Base-by-base conservation (phyloP, 53 echinoderm and acorn worm species). In the Astropecten irregularis region DNA sequence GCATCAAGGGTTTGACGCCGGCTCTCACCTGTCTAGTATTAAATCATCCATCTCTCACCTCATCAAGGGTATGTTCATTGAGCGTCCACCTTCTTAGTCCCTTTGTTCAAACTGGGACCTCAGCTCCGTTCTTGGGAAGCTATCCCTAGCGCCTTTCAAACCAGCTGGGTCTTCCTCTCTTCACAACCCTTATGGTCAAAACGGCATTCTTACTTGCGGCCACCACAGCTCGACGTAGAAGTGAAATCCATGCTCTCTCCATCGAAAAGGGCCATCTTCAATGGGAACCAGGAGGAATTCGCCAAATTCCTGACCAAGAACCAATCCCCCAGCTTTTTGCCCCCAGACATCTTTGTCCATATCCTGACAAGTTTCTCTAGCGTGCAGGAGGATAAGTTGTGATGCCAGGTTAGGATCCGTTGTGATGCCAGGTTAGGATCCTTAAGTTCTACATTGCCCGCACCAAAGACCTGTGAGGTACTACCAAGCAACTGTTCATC, bases 231-330 rank as follows among this genome's bases (percentile, higher is more conserved):
- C 52, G 34, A 9, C 37, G 28, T 13, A 26, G 28, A 59, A 55
- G 74, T 1, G 52, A 52, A 73, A 4, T 73, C 5, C 53, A 52
- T 16, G 52, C 53, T 1, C 31, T 52, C 1, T 52, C 74, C 14
- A 0, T 71, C 3, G 71, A 71, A n/a, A 31, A 13, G 21, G 71
- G 71, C 69, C 69, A 69, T 69, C 8, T 69, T 22, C 40, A 39
- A 3, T 73, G 56, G 38, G 77, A 76, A 40, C 77, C 57, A 33
- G 37, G 40, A 22, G 38, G 77, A 3, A 22, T 32, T 16, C 18
- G 35, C 18, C 27, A 64, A 13, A 16, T 64, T 37, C 64, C 7
- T 58, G 15, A 64, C 36, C 34, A 64, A 64, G 36, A 64, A 64
- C 36, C 64, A 64, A 37, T 64, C 37, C 3, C 3, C 38, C 22